Base-by-base conservation (phyloP, 2,113 vertebrate species). In the Leptobrachium leishanense region DNA sequence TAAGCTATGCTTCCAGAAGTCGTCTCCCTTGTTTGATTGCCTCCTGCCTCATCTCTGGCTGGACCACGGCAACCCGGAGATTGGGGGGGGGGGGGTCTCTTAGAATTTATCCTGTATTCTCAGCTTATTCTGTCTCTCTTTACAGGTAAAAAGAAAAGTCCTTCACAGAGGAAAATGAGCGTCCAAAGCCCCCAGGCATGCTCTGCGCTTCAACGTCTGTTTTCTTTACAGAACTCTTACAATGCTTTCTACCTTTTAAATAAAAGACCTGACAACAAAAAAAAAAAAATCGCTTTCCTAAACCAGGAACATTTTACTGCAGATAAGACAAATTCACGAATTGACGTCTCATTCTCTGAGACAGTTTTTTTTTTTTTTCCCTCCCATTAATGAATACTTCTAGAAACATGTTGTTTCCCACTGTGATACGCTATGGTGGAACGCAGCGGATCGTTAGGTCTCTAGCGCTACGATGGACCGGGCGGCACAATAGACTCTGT, bases 121-220 rank as follows among this genome's bases (percentile, higher is more conserved):
- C 20, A 5, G 46, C 55, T 59, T 59, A 59, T 59, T 76, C 67
- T 75, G 13, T 71, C 72, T 85, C 68, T 81, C 84, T 81, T 40
- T 86, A 82, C 89, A 99, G 97, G 97, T 98, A 98, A 98, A 95
- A 92, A 92, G 92, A 90, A 90, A 90, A 85, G 75, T 81, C 68
- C 59, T 82, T 85, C 84, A 68, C 77, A 90, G 88, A 87, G 91
- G 86, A 86, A 90, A 88, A 88, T 89, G 90, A 94, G 88, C 86
- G 90, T 88, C 91, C 88, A 87, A 88, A 85, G 68, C 8, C 8
- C 4, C 89, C 88, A 88, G 90, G 89, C 89, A 82, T 83, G 83
- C 84, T 90, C 83, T 89, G 86, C 87, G 87, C 90, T 91, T 91
- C 92, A 92, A 87, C 85, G 82, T 83, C 89, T 87, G 84, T 81